Base-by-base conservation (phyloP, 2,113 vertebrate species). In the Butorides virescens region DNA sequence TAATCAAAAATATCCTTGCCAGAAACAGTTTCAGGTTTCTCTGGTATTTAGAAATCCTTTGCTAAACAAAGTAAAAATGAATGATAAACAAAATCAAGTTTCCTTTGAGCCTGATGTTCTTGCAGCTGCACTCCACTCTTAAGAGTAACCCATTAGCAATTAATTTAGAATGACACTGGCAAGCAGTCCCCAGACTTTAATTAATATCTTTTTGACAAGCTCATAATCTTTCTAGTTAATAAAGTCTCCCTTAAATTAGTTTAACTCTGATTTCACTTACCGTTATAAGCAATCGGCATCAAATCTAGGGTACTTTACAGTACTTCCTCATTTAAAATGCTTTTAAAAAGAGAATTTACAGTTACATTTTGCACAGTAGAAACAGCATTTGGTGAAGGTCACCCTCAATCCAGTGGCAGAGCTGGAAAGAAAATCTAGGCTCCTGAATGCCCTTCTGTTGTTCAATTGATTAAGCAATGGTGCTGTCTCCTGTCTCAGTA, bases 51-150 rank as follows among this genome's bases (percentile, higher is more conserved):
- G 65, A 96, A 96, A 93, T 92, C 86, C 68, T 93, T 78, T 84
- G 52, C 93, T 96, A 97, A 96, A 97, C 96, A 96, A 92, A 96
- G 88, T 78, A 94, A 97, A 87, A 96, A 96, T 87, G 34, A 81
- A 96, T 93, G 55, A 84, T 97, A 95, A 96, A 96, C 95, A 97
- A 92, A 95, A 96, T 75, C 1, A 22, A 91, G 91, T 95, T 96
- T 96, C 79, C 87, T 92, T 93, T 96, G 79, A 96, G 92, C 79
- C 76, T 94, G 90, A 89, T 94, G 59, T 78, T 96, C 96, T 84
- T 96, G 86, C 96, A 97, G 96, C 96, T 96, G 96, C 92, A 87
- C 86, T 97, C 88, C 88, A 91, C 86, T 96, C 96, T 88, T 86
- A 93, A 95, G 92, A 94, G 68, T 65, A 96, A 87, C 79, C 83